Evolutionary conservation across 2,113 vertebrate species (phyloP).

Genomic region (Macquaria australasica): DNA sequence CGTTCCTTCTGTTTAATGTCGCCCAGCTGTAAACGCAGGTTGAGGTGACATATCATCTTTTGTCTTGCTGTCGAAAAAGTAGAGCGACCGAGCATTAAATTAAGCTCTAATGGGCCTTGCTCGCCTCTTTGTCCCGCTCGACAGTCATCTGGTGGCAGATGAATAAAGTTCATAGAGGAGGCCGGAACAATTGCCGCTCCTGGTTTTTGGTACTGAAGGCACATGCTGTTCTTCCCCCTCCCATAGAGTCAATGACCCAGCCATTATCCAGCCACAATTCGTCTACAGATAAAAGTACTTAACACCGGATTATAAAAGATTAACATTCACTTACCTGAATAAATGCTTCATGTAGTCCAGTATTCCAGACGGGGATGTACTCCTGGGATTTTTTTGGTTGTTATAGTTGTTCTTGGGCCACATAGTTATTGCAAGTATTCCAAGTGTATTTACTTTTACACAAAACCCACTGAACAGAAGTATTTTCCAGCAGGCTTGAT

Average conservation of each 20-base stretch:
- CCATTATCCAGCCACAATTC: slow-evolving; percentile 62
- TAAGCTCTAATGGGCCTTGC: slow-evolving; percentile 10
- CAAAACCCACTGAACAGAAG: slow-evolving; percentile 12
- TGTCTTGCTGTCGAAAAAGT: slow-evolving; percentile 20
- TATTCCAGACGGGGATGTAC: slow-evolving; percentile 51
- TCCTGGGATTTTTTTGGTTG: slow-evolving; percentile 22
- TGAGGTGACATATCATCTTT: slow-evolving; percentile 12
- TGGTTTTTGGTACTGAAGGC: slow-evolving; percentile 37
- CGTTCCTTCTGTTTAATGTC: background rate
- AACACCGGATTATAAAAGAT: slow-evolving; percentile 76
- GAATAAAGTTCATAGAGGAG: slow-evolving; percentile 29
- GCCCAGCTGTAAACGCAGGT: slow-evolving; percentile 5
- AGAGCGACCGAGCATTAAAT: slow-evolving; percentile 36
- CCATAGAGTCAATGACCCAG: slow-evolving; percentile 50
- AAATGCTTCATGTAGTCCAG: slow-evolving; percentile 52
- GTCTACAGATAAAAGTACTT: slow-evolving; percentile 71
- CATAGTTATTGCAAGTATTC: slow-evolving; percentile 18
- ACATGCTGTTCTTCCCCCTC: slow-evolving; percentile 50
- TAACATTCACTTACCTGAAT: slow-evolving; percentile 74
- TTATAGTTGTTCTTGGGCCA: slow-evolving; percentile 16
- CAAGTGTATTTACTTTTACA: slow-evolving; percentile 36
- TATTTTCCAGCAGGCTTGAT: slow-evolving; percentile 18
- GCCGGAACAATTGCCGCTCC: slow-evolving; percentile 32
- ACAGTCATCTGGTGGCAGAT: slow-evolving; percentile 10
- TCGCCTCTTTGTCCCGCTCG: slow-evolving; percentile 17